A percentile compares a stretch with the other conserved stretches of the same genome.
Conservation (phyloP, 2,797 vertebrate genomes). For the Squalus acanthias region DNA sequence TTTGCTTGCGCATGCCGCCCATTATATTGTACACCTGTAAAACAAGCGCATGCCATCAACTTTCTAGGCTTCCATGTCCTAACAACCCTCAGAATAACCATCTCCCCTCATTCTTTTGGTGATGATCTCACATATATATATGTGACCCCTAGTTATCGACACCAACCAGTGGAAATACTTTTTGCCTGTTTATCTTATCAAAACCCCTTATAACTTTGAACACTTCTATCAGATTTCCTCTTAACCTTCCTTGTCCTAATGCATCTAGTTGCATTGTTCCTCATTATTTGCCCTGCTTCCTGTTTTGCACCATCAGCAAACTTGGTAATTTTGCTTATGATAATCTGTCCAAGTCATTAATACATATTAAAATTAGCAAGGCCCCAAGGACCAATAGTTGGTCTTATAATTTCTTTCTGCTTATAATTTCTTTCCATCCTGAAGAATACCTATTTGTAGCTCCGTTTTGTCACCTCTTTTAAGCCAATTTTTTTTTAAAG, state of each 20-base stretch:
- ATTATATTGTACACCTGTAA: too few relatives aligned
- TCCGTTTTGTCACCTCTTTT: not conserved
- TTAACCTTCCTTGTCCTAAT: not conserved
- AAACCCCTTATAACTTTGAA: not conserved
- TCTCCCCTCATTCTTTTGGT: too few relatives aligned
- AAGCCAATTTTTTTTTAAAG: not conserved
- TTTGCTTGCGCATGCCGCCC: too few relatives aligned
- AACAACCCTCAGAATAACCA: too few relatives aligned
- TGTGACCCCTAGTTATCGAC: too few relatives aligned
- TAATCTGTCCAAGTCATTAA: not conserved
- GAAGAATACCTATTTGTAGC: not conserved
- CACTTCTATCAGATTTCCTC: not conserved
- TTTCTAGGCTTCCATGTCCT: too few relatives aligned
- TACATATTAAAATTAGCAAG: not conserved
- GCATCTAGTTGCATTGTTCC: not conserved
- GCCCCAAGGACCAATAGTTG: not conserved
- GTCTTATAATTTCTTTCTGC: too few relatives aligned
- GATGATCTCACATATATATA: too few relatives aligned
- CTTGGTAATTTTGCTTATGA: not conserved
- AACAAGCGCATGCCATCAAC: too few relatives aligned
- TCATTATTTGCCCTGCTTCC: not conserved
- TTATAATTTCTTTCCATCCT: not conserved
- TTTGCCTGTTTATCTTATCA: not conserved
- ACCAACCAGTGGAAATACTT: not conserved
- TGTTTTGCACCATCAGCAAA: not conserved